phyloP scores from a whole-genome alignment of 2,888 invertebrate genomes.

The Druceiella hillmani region DNA sequence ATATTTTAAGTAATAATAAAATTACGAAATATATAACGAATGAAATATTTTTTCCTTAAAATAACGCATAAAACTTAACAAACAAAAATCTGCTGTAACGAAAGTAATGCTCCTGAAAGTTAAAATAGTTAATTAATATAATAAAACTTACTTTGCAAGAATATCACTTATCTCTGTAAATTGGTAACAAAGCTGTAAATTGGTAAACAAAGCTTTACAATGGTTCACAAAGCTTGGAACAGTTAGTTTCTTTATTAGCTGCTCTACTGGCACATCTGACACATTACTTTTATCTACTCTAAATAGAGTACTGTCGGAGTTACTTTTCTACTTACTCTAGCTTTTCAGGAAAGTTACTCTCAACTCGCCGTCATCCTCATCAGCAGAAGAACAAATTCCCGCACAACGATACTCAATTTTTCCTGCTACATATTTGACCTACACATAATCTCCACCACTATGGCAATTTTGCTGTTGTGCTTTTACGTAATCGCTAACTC shows the following conservation, averaged over 20 bases:
- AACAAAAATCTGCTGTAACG: too few species aligned
- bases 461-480: slow-evolving; percentile 14
- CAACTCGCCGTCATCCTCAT: slow-evolving; percentile 11
- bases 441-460: slow-evolving; percentile 20
- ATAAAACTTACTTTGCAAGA: slow-evolving; percentile 12
- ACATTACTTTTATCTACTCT: slow-evolving; percentile 22
- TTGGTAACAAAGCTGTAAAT: too few species aligned
- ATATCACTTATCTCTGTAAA: slow-evolving; percentile 15
- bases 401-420: slow-evolving; percentile 21
- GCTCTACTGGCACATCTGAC: slow-evolving; percentile 21
- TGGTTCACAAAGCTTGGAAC: slow-evolving; percentile 18
- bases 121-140: not conserved
- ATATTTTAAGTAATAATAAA: too few species aligned
- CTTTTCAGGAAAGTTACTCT: slow-evolving; percentile 21
- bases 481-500: slow-evolving; percentile 15
- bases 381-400: slow-evolving; percentile 16
- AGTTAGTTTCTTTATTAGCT: slow-evolving; percentile 21
- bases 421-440: slow-evolving; percentile 15
- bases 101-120: too few species aligned
- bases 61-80: too few species aligned
- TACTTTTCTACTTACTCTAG: too few species aligned
- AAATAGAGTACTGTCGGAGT: slow-evolving; percentile 21
- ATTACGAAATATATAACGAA: too few species aligned
- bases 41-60: too few species aligned
- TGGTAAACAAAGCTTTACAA: slow-evolving; percentile 17